phyloP scores from a whole-genome alignment of 2,888 invertebrate genomes.

The Palloptera scutellata region DNA sequence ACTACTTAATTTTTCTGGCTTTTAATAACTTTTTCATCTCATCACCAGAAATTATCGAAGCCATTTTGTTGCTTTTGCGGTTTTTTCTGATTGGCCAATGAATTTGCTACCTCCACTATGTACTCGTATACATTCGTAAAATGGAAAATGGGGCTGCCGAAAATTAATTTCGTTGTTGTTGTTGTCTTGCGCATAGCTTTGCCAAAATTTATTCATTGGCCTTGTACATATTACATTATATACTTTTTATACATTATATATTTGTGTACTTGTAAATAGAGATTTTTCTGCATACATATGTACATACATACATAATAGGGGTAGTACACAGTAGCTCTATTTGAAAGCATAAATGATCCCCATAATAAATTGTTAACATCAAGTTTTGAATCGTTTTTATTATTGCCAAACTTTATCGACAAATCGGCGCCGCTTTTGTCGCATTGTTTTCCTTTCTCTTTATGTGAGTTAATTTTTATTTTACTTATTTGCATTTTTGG shows the following conservation, averaged over 20 bases:
- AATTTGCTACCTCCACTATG: constrained; percentile 2
- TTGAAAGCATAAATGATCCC: not conserved
- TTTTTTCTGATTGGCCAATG: constrained; percentile 38
- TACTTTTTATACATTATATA: not conserved
- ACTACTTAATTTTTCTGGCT: constrained; percentile 37
- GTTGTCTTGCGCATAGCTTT: too few species aligned
- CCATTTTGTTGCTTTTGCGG: constrained; percentile 39
- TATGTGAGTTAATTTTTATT: not conserved
- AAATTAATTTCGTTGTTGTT: not conserved
- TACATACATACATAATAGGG: constrained; percentile 14
- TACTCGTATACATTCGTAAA: too few species aligned
- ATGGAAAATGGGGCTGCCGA: too few species aligned
- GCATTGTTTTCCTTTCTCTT: constrained; percentile 47
- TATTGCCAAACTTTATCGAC: constrained; percentile 59
- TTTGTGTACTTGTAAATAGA: not conserved
- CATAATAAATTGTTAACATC: not conserved
- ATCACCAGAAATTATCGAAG: constrained; percentile 33
- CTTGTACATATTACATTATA: not conserved
- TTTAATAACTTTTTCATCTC: not conserved
- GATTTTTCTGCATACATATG: not conserved
- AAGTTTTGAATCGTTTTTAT: constrained; percentile 17
- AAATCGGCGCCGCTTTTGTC: constrained; percentile 61
- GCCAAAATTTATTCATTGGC: too few species aligned
- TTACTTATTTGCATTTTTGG: constrained; percentile 27
- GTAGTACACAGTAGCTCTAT: not conserved